Conservation (phyloP, 2,113 vertebrate species). For the Grantiella picta region DNA sequence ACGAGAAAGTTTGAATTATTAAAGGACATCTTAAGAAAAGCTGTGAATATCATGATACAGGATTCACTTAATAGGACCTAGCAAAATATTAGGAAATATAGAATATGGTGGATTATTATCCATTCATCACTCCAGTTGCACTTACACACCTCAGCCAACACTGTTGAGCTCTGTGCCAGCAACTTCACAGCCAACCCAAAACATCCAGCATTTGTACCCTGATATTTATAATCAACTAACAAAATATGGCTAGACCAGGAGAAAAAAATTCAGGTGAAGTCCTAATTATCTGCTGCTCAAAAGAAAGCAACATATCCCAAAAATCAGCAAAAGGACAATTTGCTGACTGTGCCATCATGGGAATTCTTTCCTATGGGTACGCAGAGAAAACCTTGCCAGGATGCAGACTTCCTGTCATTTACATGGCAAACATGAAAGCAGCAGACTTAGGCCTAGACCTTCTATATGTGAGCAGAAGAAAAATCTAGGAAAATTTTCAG, state of each 20-base stretch:
- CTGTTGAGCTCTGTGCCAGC: neutral
- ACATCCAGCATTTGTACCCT: neutral
- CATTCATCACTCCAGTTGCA: neutral
- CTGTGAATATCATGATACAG: neutral
- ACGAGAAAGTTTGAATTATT: neutral
- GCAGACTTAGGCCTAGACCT: neutral
- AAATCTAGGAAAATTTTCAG: neutral
- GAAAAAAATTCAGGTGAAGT: neutral
- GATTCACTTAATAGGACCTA: neutral
- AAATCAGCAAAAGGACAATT: neutral
- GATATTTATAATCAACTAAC: neutral
- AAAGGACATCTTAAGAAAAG: neutral
- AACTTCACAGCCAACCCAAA: neutral
- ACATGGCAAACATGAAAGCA: neutral
- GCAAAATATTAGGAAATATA: neutral
- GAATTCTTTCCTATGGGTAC: neutral
- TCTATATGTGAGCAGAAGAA: neutral
- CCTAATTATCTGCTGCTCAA: neutral
- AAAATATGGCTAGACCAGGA: neutral
- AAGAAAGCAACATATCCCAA: fast-evolving
- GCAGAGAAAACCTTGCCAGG: neutral
- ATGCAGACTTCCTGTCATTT: neutral
- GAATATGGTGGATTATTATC: neutral
- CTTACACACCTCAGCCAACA: fast-evolving
- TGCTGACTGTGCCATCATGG: fast-evolving